These are phyloP conservation scores for Ursus arctos DNA, from an alignment of 2,113 vertebrate genomes.

Conservation along the genomic window DNA sequence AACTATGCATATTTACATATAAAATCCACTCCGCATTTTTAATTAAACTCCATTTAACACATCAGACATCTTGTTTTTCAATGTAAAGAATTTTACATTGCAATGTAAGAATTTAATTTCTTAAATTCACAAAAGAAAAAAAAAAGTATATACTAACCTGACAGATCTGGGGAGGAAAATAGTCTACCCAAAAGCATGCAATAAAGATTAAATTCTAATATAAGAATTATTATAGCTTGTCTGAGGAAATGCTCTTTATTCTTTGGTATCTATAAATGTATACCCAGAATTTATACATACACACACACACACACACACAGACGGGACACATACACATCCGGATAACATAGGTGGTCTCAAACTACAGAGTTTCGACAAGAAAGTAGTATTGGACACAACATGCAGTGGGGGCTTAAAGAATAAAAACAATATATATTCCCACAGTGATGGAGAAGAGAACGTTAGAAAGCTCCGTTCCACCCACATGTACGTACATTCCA, in stretches of 20 bases:
- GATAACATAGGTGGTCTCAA: background rate
- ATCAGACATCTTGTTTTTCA: background rate
- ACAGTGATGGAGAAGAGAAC: background rate
- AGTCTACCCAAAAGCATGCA: background rate
- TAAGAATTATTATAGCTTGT: background rate
- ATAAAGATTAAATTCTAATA: conserved; percentile 27
- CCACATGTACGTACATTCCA: too few relatives aligned
- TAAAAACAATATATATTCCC: background rate
- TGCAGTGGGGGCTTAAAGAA: background rate
- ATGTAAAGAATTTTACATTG: background rate
- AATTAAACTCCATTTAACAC: background rate
- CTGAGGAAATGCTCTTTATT: background rate
- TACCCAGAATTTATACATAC: background rate
- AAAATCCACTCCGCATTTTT: background rate
- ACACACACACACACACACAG: background rate
- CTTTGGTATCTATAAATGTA: background rate
- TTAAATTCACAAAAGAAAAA: conserved; percentile 22
- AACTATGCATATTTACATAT: background rate
- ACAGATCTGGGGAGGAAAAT: background rate
- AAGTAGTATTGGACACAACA: background rate
- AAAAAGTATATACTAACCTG: background rate
- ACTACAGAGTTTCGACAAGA: background rate
- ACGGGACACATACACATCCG: background rate
- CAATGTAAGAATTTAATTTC: background rate
- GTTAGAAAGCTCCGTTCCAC: background rate